A percentile compares a stretch with the other conserved stretches of the same genome.
Evolutionary conservation across 2,113 vertebrate genomes (phyloP).

Genomic region (Varanus komodoensis): DNA sequence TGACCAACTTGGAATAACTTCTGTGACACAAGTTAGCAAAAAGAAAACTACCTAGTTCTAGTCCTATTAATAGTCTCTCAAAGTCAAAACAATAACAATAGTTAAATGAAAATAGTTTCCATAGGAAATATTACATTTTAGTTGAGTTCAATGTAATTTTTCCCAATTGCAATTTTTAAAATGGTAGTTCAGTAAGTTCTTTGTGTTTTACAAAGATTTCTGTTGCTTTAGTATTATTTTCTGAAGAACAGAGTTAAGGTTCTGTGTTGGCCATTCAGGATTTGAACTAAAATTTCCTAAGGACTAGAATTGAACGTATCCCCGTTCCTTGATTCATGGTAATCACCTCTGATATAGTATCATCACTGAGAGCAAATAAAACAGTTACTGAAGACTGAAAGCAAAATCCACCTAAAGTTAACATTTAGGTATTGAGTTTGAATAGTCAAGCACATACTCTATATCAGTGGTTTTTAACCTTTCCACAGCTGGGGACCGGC

Average conservation of each 20-base stretch:
- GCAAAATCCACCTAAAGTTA: neutral
- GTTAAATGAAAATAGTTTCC: neutral
- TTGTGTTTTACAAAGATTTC: neutral
- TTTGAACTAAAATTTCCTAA: neutral
- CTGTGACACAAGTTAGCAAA: neutral
- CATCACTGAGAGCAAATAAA: neutral
- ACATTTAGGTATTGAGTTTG: neutral
- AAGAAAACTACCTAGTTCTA: neutral
- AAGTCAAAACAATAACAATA: neutral
- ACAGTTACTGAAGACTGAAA: neutral
- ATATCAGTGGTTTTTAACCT: no score
- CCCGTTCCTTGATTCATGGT: neutral
- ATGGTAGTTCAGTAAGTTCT: neutral
- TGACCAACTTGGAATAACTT: neutral
- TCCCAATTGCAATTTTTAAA: neutral
- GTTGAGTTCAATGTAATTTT: neutral
- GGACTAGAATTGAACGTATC: neutral
- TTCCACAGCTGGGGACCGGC: no score
- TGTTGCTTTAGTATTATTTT: neutral
- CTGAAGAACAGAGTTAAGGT: neutral
- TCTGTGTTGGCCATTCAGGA: neutral
- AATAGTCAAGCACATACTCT: neutral
- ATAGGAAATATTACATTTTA: neutral
- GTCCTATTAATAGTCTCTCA: neutral
- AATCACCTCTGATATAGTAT: neutral